Base-by-base conservation (phyloP, 2,113 vertebrate genomes). In the Cheilinus undulatus region DNA sequence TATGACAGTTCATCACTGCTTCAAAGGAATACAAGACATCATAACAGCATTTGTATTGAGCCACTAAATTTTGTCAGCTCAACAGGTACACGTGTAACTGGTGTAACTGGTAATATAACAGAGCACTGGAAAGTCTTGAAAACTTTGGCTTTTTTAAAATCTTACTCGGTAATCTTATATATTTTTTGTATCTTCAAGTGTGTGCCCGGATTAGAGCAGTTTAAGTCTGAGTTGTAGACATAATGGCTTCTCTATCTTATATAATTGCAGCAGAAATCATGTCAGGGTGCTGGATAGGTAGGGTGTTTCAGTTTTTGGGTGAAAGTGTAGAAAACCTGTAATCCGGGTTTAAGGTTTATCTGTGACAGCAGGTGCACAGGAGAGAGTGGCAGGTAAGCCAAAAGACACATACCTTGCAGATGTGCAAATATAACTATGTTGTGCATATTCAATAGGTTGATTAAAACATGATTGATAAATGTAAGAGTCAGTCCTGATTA, bases 51-150 rank as follows among this genome's bases (percentile, higher is more conserved):
- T 22, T 22, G 38, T 15, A 40, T 14, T 15, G 14, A 42, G 40
- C 40, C 4, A 19, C 17, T 19, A 6, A 42, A 6, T 24, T 48
- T 42, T 28, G 9, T 15, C 10, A 19, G 28, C 1, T 46, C 11
- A 36, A 17, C 23, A 28, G 51, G 22, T 27, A 40, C 15, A 64
- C 13, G 49, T 48, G 7, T 74, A 26, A 69, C 59, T 32, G 24
- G 0, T 65, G 14, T 45, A 20, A 19, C 14, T 43, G 20, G 3
- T 32, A 5, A 40, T 17, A 19, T 45, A 58, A 14, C 5, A 20
- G 8, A 62, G 24, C 34, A 50, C 34, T 7, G 7, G 49, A 40
- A 22, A 20, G 2, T 48, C 3, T 14, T 13, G 10, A 45, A 34
- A 6, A 7, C 42, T 26, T 1, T 1, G 9, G 19, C 2, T 56